Percentiles rank a stretch among this genome's conserved stretches.
phyloP scores from a whole-genome alignment of 2,888 invertebrate species.

The Chymomyza procnemis region DNA sequence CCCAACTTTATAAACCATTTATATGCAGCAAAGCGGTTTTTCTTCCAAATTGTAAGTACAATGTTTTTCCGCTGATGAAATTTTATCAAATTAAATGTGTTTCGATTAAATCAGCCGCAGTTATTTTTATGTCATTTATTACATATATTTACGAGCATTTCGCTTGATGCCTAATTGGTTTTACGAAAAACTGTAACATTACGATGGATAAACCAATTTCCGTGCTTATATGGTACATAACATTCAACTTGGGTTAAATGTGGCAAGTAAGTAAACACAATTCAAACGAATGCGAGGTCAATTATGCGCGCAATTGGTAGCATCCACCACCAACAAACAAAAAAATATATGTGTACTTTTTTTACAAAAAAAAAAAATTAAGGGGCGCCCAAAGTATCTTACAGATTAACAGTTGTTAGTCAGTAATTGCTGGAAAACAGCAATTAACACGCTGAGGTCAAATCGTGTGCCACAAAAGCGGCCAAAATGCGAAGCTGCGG shows the following conservation, averaged over 20 bases:
- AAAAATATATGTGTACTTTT: neutral
- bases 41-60: neutral
- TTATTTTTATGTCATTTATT: neutral
- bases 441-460: slow-evolving; percentile 61
- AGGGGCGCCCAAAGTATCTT: slow-evolving; percentile 35
- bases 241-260: slow-evolving; percentile 23
- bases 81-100: neutral
- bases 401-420: slow-evolving; percentile 49
- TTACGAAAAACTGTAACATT: neutral
- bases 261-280: neutral
- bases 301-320: slow-evolving; percentile 51
- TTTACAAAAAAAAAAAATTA: slow-evolving; percentile 27
- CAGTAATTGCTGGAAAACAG: slow-evolving; percentile 40
- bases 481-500: neutral
- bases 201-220: slow-evolving; percentile 31
- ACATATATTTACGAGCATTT: neutral
- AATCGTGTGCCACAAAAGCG: slow-evolving; percentile 40
- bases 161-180: neutral
- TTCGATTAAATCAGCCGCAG: neutral
- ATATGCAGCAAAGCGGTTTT: neutral
- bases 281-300: slow-evolving; percentile 50
- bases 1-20: no score
- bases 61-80: no score
- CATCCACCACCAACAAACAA: slow-evolving; percentile 9
- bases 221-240: slow-evolving; percentile 1